Evolutionary conservation across 2,113 vertebrate species (phyloP).

Genomic region (Jacana jacana): DNA sequence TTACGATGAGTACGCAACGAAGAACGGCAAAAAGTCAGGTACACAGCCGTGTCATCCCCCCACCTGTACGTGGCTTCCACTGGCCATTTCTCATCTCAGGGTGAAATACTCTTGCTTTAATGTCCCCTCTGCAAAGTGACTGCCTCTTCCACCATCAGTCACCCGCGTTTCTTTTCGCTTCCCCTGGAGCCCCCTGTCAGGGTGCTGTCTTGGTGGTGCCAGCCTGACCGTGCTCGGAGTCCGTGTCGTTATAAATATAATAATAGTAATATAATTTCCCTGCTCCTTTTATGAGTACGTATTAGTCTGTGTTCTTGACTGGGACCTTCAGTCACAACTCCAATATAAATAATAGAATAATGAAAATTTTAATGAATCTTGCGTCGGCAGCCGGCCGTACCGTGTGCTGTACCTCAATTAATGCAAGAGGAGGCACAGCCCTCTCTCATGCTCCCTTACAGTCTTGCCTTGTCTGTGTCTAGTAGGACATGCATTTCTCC

Average conservation of each 20-base stretch:
- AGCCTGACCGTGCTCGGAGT: not conserved
- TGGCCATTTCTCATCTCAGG: not conserved
- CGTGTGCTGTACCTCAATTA: not conserved
- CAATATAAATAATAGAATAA: slow-evolving; percentile 3
- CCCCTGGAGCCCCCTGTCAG: not conserved
- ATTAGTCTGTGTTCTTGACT: not conserved
- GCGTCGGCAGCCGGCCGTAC: accelerated
- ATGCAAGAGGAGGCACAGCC: not conserved
- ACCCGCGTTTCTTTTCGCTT: not conserved
- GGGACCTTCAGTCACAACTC: not conserved
- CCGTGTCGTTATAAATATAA: not conserved
- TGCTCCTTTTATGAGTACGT: not conserved
- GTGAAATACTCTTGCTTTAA: not conserved
- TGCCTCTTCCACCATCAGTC: not conserved
- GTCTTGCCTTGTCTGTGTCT: not conserved
- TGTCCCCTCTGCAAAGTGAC: not conserved
- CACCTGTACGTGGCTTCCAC: not conserved
- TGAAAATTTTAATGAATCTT: slow-evolving; percentile 3
- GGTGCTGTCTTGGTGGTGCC: not conserved
- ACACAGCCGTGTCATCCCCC: not conserved
- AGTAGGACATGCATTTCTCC: not conserved
- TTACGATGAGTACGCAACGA: not conserved
- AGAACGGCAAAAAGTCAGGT: not conserved
- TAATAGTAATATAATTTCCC: not conserved
- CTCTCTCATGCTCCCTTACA: not conserved